A percentile compares a stretch with the other conserved stretches of the same genome.
Conservation (phyloP, 1,140 invertebrate genomes). For the Wasmannia auropunctata region DNA sequence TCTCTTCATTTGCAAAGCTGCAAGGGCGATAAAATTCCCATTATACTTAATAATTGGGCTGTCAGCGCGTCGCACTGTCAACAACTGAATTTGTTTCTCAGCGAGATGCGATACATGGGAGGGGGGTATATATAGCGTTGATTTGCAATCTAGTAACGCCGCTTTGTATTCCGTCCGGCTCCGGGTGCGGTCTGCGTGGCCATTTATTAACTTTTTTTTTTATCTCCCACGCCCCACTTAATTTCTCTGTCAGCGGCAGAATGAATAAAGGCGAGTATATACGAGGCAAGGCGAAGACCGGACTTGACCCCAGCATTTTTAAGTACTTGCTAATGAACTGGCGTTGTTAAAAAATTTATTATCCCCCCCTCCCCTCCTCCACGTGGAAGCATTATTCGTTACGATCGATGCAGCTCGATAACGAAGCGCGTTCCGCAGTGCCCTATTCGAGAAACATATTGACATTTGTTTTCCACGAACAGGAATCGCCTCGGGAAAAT, state of each 20-base stretch:
- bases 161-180: slow-evolving; percentile 42
- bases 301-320: slow-evolving; percentile 43
- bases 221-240: slow-evolving; percentile 53
- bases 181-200: not conserved
- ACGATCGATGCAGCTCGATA: slow-evolving; percentile 16
- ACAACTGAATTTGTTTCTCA: slow-evolving; percentile 51
- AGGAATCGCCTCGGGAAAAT: not conserved
- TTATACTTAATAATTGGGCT: slow-evolving; percentile 56
- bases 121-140: not conserved
- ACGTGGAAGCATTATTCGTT: slow-evolving; percentile 9
- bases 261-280: slow-evolving; percentile 32
- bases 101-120: not conserved
- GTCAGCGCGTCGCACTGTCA: slow-evolving; percentile 12
- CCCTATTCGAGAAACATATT: slow-evolving; percentile 14
- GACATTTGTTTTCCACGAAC: not conserved
- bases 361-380: not conserved
- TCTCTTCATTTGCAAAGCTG: slow-evolving; percentile 4
- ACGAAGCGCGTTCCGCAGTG: not conserved
- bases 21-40: slow-evolving; percentile 38
- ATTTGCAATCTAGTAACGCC: slow-evolving; percentile 51
- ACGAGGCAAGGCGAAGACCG: not conserved
- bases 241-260: slow-evolving; percentile 55
- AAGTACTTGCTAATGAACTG: slow-evolving; percentile 50
- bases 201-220: slow-evolving; percentile 63
- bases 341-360: slow-evolving; percentile 54